phyloP scores from a whole-genome alignment of 1,140 invertebrate species.

The Anthonomus grandis region DNA sequence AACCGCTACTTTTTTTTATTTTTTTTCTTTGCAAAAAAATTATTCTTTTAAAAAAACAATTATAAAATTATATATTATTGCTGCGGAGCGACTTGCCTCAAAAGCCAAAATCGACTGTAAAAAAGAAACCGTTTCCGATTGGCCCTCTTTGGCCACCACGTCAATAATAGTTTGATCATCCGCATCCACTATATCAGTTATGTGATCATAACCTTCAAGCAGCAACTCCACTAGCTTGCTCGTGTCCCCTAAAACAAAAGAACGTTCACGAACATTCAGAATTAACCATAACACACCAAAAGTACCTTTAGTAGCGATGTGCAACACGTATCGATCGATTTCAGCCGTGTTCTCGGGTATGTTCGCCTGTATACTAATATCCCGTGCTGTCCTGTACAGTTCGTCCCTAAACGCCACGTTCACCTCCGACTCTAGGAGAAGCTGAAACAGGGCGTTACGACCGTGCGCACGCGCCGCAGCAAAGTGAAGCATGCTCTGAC shows the following conservation, averaged over 20 bases:
- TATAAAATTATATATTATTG: too few species aligned
- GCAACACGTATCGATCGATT: conserved; percentile 77
- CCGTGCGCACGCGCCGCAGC: conserved; percentile 74
- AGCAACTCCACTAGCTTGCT: conserved; percentile 74
- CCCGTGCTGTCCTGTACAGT: conserved; percentile 78
- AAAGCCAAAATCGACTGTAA: conserved; percentile 66
- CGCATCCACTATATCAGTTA: conserved; percentile 73
- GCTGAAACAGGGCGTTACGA: conserved; percentile 69
- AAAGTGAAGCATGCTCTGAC: conserved; percentile 86
- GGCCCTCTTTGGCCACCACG: conserved; percentile 61
- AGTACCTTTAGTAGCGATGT: conserved; percentile 70
- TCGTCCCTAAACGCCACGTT: conserved; percentile 78
- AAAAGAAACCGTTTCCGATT: conserved; percentile 62
- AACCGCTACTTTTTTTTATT: too few species aligned
- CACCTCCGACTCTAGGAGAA: conserved; percentile 73
- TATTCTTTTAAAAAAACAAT: too few species aligned
- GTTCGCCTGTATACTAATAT: conserved; percentile 76
- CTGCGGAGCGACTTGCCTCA: conserved; percentile 59
- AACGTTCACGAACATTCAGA: too few species aligned
- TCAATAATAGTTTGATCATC: conserved; percentile 65
- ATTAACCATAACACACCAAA: conserved; percentile 2
- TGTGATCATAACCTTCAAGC: conserved; percentile 82
- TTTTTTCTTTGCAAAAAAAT: too few species aligned
- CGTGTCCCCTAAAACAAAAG: conserved; percentile 62
- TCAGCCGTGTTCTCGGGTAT: conserved; percentile 75